Percentiles rank a stretch among this genome's conserved stretches.
Conservation (phyloP, 2,888 invertebrate species). For the Syrphus vitripennis region DNA sequence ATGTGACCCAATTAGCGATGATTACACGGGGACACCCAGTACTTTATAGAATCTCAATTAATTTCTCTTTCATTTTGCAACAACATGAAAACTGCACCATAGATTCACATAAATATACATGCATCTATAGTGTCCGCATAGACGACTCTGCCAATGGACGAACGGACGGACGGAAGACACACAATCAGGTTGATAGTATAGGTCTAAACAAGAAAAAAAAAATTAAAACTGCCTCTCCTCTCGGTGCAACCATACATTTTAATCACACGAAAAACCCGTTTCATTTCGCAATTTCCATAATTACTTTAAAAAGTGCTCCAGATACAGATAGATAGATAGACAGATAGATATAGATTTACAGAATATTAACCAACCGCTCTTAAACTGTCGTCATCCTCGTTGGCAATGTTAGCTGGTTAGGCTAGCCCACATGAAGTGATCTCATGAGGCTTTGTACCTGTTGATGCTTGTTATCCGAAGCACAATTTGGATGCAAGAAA, state of each 20-base stretch:
- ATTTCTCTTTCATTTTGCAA: constrained; percentile 70
- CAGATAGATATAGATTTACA: constrained; percentile 42
- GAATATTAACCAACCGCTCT: constrained; percentile 65
- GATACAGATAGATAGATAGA: constrained; percentile 60
- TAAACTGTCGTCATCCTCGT: constrained; percentile 70
- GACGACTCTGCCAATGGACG: constrained; percentile 13
- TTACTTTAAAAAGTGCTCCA: constrained; percentile 72
- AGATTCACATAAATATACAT: constrained; percentile 33
- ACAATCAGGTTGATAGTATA: constrained; percentile 52
- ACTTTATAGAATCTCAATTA: constrained; percentile 68
- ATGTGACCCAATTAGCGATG: constrained; percentile 66
- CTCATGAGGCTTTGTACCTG: constrained; percentile 37
- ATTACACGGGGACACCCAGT: constrained; percentile 66
- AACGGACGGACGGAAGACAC: constrained; percentile 26
- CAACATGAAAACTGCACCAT: constrained; percentile 36
- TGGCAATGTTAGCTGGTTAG: constrained; percentile 49
- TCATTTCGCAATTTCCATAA: constrained; percentile 71
- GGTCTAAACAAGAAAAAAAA: constrained; percentile 56
- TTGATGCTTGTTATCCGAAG: constrained; percentile 24
- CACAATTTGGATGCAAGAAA: constrained; percentile 31
- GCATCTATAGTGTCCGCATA: constrained; percentile 9
- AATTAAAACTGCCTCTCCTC: constrained; percentile 39
- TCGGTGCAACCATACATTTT: constrained; percentile 58
- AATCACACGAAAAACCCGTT: constrained; percentile 69
- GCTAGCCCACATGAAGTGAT: constrained; percentile 69